Evolutionary conservation across 2,888 invertebrate species (phyloP).

Genomic region (Heteromurus nitidus): DNA sequence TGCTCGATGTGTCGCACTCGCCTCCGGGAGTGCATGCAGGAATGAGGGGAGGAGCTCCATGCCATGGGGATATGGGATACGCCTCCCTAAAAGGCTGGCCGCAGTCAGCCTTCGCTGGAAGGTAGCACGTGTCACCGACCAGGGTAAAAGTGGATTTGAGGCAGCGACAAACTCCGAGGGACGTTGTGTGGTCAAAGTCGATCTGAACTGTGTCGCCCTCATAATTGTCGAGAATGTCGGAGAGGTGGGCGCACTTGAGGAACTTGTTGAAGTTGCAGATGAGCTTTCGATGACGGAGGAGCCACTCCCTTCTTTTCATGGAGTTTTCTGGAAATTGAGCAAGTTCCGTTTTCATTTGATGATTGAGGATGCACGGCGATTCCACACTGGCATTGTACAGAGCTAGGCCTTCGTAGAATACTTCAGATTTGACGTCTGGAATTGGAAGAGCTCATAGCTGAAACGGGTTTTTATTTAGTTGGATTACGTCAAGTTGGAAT

Average conservation of each 20-base stretch:
- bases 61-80: background rate
- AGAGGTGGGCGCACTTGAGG: background rate
- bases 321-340: background rate
- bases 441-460: too few relatives aligned
- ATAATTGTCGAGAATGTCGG: background rate
- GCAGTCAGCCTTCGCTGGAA: background rate
- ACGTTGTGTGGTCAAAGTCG: background rate
- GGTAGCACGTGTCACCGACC: background rate
- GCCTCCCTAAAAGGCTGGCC: too few relatives aligned
- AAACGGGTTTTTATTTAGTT: too few relatives aligned
- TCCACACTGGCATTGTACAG: background rate
- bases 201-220: constrained; percentile 13
- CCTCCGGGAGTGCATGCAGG: background rate
- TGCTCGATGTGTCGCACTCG: background rate
- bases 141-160: background rate
- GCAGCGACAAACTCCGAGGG: background rate
- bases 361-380: background rate
- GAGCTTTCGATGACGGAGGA: background rate
- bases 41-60: background rate
- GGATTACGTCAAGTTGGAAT: too few relatives aligned
- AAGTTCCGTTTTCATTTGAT: background rate
- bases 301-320: background rate
- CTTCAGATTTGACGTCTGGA: too few relatives aligned
- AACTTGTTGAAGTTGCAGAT: constrained; percentile 4
- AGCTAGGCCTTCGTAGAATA: background rate